Evolutionary conservation across 1,140 invertebrate genomes (phyloP), one percentile per base, ranked within the genome.

Genomic region (Neomicropteryx cornuta): DNA sequence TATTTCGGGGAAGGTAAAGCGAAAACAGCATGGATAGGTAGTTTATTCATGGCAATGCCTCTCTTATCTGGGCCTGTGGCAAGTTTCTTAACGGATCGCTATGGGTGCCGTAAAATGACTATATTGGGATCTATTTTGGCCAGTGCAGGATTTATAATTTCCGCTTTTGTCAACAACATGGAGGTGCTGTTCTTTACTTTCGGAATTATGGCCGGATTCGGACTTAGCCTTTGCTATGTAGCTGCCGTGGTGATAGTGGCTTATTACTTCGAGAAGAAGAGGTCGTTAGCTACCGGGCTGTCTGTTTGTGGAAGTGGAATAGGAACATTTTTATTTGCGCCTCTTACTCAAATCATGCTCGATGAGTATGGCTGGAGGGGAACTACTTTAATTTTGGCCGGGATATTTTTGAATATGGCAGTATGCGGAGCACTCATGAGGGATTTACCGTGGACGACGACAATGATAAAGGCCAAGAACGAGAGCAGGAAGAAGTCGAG

Each of bases 231-330:
- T 17, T 89, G 87, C 50, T 90, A 87, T 53, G 87, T 94, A 2
- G 83, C 89, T 1, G 85, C 86, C 1, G 84, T 90, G 2, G 92
- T 97, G 0, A 90, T 92, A 45, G 92, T 97, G 3, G 90, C 92
- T 2, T 94, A 93, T 55, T 97, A 96, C 58, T 97, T 97, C 58
- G 92, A 97, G 48, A 87, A 87, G 48, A 82, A 77, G 51, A 66
- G 92, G 33, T 93, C 90, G 0, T 75, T 97, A 29, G 93, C 93
- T 0, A 97, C 91, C 1, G 93, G 93, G 1, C 70, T 97, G 17
- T 86, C 90, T 0, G 89, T 94, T 1, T 92, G 88, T 53, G 90
- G 90, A 0, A 88, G 84, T 50, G 85, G 85, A 5, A 84, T 87
- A 28, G 83, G 91, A 1, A 94, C 90, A 0, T 92, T 95, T 54